Evolutionary conservation across 2,888 invertebrate species (phyloP).

Genomic region (Zaprionus lineosus): DNA sequence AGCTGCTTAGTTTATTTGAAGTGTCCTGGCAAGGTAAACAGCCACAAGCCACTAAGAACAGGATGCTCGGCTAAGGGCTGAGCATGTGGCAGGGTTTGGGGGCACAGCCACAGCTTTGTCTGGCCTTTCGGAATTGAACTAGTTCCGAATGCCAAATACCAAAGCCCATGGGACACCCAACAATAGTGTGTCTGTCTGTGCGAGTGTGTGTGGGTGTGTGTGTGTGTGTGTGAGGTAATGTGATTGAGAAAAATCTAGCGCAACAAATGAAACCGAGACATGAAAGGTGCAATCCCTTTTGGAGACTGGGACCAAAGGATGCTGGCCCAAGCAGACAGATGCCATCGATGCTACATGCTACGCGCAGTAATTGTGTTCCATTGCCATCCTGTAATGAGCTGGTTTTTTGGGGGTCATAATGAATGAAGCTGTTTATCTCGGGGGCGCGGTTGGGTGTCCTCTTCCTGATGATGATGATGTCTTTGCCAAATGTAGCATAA

Average conservation of each 20-base stretch:
- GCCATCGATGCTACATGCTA: constrained; percentile 17
- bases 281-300: constrained; percentile 46
- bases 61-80: too few species aligned
- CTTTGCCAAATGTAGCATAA: constrained; percentile 56
- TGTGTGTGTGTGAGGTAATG: too few species aligned
- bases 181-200: too few species aligned
- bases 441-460: constrained; percentile 8
- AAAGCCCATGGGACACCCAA: constrained; percentile 45
- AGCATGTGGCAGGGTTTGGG: not conserved
- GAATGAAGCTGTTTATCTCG: too few species aligned
- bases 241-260: constrained; percentile 78
- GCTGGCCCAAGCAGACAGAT: constrained; percentile 30
- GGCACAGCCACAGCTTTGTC: constrained; percentile 20
- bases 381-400: constrained; percentile 40
- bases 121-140: constrained; percentile 52
- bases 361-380: constrained; percentile 42
- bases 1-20: constrained; percentile 63
- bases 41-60: constrained; percentile 8
- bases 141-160: constrained; percentile 50
- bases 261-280: constrained; percentile 72
- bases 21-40: constrained; percentile 45
- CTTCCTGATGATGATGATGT: too few species aligned
- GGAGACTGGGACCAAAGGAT: not conserved
- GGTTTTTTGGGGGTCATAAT: constrained; percentile 37
- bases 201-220: too few species aligned